These are phyloP conservation scores for Lethrus apterus DNA, from an alignment of 1,140 invertebrate species.

Conservation along the genomic window DNA sequence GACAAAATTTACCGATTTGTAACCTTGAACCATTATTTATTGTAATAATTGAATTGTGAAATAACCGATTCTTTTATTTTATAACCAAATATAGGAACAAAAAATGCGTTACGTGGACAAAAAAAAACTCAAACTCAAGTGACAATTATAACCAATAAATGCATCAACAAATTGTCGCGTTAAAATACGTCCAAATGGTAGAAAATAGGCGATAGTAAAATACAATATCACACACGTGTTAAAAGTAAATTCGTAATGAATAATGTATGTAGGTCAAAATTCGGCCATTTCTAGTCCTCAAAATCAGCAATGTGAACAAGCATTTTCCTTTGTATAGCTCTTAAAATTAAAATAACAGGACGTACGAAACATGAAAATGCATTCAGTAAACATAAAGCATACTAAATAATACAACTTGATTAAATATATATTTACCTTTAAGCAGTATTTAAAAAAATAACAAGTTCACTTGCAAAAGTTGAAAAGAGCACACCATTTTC, in stretches of 20 bases:
- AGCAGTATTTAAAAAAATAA: constrained; percentile 19
- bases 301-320: constrained; percentile 19
- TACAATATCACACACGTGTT: constrained; percentile 1
- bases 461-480: constrained; percentile 23
- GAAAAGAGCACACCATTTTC: constrained; percentile 36
- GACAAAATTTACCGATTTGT: too few species aligned
- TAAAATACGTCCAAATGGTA: too few species aligned
- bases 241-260: constrained; percentile 8
- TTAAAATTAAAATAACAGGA: constrained; percentile 18
- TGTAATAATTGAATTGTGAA: too few species aligned
- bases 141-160: too few species aligned
- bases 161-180: too few species aligned
- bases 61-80: too few species aligned
- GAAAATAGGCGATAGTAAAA: neutral
- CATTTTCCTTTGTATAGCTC: constrained; percentile 24
- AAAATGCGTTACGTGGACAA: too few species aligned
- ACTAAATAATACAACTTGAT: constrained; percentile 1
- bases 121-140: too few species aligned
- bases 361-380: constrained; percentile 8
- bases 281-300: constrained; percentile 31
- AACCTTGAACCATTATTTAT: too few species aligned
- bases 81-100: too few species aligned
- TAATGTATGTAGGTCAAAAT: constrained; percentile 36
- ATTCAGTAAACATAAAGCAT: neutral
- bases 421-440: constrained; percentile 26